Evolutionary conservation across 2,113 vertebrate genomes (phyloP).

Genomic region (Tragelaphus strepsiceros): DNA sequence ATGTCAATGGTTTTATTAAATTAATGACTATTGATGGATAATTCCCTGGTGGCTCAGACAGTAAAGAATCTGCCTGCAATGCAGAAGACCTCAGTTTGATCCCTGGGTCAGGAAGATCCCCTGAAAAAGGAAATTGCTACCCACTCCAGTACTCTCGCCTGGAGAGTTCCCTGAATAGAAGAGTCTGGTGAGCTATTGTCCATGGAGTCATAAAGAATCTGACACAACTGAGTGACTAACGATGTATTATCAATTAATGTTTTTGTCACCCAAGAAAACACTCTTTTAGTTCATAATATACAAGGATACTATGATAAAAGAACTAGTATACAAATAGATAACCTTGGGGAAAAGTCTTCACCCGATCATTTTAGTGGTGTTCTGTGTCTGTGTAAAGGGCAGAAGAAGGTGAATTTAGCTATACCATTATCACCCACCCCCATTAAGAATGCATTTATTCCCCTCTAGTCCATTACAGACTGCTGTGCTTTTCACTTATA

Average conservation of each 20-base stretch:
- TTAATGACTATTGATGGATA: background rate
- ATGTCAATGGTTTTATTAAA: slow-evolving; percentile 16
- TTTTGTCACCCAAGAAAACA: background rate
- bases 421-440: slow-evolving; percentile 54
- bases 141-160: background rate
- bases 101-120: background rate
- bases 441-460: slow-evolving; percentile 69
- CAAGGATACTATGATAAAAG: slow-evolving; percentile 6
- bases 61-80: background rate
- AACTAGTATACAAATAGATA: slow-evolving; percentile 42
- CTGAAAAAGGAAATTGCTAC: background rate
- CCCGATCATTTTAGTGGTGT: slow-evolving; percentile 62
- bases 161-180: background rate
- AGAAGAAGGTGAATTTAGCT: slow-evolving; percentile 69
- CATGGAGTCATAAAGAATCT: background rate
- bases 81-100: background rate
- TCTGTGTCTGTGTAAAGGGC: slow-evolving; percentile 49
- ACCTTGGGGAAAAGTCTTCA: slow-evolving; percentile 31
- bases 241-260: background rate
- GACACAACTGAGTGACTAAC: background rate
- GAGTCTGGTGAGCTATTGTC: background rate
- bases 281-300: slow-evolving; percentile 27
- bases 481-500: slow-evolving; percentile 32
- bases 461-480: slow-evolving; percentile 43
- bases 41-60: background rate